Conservation (phyloP, 1,140 invertebrate species). For the Panagrolaimus sp. region DNA sequence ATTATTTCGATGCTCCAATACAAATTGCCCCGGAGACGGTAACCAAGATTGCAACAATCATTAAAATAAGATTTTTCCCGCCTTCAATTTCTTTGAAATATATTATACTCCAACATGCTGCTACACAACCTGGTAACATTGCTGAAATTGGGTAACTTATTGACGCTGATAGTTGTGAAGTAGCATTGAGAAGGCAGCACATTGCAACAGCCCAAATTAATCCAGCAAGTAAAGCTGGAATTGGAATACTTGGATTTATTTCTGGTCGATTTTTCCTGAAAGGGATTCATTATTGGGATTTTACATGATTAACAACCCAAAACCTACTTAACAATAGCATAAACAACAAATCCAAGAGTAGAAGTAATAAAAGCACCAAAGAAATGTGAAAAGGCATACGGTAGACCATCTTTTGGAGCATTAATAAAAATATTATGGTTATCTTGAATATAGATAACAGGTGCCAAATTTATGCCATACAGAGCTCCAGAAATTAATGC, state of each 20-base stretch:
- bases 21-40: background rate
- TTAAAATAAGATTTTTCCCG: background rate
- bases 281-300: background rate
- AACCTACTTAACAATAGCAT: constrained; percentile 3
- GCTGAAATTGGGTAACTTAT: background rate
- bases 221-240: background rate
- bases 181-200: background rate
- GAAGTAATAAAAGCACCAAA: constrained; percentile 36
- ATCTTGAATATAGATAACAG: constrained; percentile 33
- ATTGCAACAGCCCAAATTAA: background rate
- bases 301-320: no score
- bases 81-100: constrained; percentile 11
- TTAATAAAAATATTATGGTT: constrained; percentile 18
- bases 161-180: background rate
- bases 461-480: constrained; percentile 28
- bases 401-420: constrained; percentile 23
- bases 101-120: background rate
- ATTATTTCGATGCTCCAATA: constrained; percentile 2
- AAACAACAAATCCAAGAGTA: constrained; percentile 29
- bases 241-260: background rate
- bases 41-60: background rate
- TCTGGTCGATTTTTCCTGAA: background rate
- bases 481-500: constrained; percentile 38
- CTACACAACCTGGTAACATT: background rate
- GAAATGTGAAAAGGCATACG: constrained; percentile 37